A percentile compares a stretch with the other conserved stretches of the same genome.
phyloP scores from a whole-genome alignment of 1,140 invertebrate species.

The Colletes gigas region DNA sequence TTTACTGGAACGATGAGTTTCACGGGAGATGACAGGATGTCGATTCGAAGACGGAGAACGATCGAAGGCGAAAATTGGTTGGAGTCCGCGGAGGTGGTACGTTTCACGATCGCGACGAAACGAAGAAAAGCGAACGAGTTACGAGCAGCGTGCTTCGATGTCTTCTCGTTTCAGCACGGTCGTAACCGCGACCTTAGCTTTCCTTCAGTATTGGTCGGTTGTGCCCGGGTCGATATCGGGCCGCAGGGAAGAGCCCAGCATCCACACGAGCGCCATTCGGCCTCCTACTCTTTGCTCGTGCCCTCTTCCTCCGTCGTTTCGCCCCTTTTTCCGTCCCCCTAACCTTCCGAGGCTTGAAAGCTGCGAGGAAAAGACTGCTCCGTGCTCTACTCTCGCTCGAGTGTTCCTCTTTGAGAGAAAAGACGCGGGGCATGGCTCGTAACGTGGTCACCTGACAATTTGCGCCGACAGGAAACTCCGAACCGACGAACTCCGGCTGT shows the following conservation, averaged over 20 bases:
- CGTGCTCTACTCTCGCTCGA: slow-evolving; percentile 13
- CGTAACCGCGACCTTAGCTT: slow-evolving; percentile 63
- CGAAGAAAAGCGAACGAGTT: slow-evolving; percentile 21
- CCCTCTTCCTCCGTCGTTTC: slow-evolving; percentile 34
- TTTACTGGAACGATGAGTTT: background rate
- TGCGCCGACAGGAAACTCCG: slow-evolving; percentile 32
- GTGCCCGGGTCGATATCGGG: slow-evolving; percentile 66
- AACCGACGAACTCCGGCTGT: background rate
- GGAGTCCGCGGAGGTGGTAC: background rate
- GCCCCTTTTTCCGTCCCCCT: slow-evolving; percentile 20
- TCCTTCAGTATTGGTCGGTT: slow-evolving; percentile 59
- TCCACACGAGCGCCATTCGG: slow-evolving; percentile 59
- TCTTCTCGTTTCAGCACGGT: slow-evolving; percentile 37
- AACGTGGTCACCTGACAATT: slow-evolving; percentile 49
- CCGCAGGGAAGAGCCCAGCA: slow-evolving; percentile 61
- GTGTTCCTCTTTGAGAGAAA: slow-evolving; percentile 47
- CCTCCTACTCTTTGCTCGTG: slow-evolving; percentile 36
- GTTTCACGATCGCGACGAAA: slow-evolving; percentile 1
- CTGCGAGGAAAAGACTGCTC: slow-evolving; percentile 25
- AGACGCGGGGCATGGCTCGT: slow-evolving; percentile 24
- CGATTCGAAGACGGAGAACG: background rate
- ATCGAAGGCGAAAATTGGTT: slow-evolving; percentile 1
- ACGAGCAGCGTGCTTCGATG: slow-evolving; percentile 29
- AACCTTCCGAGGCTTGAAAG: slow-evolving; percentile 28
- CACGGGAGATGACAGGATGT: background rate